phyloP scores from a whole-genome alignment of 2,113 vertebrate genomes.

The Anguilla japonica region DNA sequence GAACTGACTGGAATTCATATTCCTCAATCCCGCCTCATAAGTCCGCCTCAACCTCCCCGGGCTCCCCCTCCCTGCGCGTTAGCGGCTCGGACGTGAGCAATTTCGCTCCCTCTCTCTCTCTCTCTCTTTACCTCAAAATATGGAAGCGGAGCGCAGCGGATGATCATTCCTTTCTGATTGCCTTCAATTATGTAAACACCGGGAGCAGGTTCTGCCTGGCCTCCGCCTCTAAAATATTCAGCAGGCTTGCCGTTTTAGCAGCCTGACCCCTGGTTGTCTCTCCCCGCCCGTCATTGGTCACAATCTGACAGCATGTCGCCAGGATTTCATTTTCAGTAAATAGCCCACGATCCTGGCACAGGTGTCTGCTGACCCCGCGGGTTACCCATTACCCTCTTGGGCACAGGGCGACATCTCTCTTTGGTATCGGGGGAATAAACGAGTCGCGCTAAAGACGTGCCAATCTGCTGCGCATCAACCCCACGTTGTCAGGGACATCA shows the following conservation, averaged over 20 bases:
- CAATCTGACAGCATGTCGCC: constrained; percentile 48
- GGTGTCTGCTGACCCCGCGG: constrained; percentile 35
- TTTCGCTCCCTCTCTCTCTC: neutral
- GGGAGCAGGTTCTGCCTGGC: constrained; percentile 42
- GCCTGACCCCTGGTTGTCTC: constrained; percentile 56
- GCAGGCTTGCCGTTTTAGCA: constrained; percentile 49
- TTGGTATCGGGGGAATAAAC: constrained; percentile 10
- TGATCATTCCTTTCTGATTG: constrained; percentile 65
- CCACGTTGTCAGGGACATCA: neutral
- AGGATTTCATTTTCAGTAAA: constrained; percentile 54
- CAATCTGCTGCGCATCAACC: neutral
- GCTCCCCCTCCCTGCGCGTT: constrained; percentile 21
- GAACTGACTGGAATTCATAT: constrained; percentile 60
- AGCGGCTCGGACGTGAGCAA: constrained; percentile 35
- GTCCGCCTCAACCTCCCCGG: constrained; percentile 34
- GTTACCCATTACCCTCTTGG: constrained; percentile 29
- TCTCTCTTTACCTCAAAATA: constrained; percentile 30
- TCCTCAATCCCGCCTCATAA: constrained; percentile 50
- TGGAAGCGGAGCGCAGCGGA: constrained; percentile 53
- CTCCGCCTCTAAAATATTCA: constrained; percentile 57
- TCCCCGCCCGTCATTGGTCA: constrained; percentile 37
- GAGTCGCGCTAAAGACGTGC: neutral
- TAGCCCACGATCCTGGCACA: constrained; percentile 53
- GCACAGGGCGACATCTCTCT: constrained; percentile 10
- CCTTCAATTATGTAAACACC: constrained; percentile 55